A percentile compares a stretch with the other conserved stretches of the same genome.
Evolutionary conservation across 2,888 invertebrate genomes (phyloP).

Genomic region (Chrysodeixis includens): DNA sequence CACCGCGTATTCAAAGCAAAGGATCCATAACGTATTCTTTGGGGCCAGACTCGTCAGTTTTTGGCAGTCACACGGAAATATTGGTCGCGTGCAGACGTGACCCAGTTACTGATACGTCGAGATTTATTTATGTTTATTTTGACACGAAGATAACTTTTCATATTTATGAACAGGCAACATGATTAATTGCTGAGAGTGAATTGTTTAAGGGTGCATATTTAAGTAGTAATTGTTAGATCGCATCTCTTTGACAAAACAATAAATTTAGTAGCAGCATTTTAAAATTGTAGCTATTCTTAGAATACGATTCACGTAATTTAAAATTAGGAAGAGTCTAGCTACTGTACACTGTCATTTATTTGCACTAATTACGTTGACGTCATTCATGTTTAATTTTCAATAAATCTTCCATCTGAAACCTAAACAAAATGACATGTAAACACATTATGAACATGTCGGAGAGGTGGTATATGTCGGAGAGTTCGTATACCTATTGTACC

Average conservation of each 20-base stretch:
- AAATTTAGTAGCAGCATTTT: not conserved
- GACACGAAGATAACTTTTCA: constrained; percentile 17
- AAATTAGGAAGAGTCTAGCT: not conserved
- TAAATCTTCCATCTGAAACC: not conserved
- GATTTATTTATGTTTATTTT: constrained; percentile 41
- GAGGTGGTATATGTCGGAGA: too few relatives aligned
- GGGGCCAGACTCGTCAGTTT: constrained; percentile 21
- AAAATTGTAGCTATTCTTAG: too few relatives aligned
- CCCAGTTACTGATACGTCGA: constrained; percentile 28
- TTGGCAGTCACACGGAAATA: constrained; percentile 36
- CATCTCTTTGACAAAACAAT: not conserved
- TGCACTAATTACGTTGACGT: not conserved
- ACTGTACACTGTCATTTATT: not conserved
- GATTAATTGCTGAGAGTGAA: not conserved
- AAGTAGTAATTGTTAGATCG: not conserved
- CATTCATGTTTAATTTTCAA: not conserved
- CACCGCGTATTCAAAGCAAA: constrained; percentile 47
- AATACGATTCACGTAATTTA: too few relatives aligned
- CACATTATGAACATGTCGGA: not conserved
- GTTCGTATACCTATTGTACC: too few relatives aligned
- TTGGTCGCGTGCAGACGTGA: constrained; percentile 42
- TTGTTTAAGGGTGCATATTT: constrained; percentile 3
- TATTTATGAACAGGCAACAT: constrained; percentile 1
- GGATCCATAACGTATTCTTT: constrained; percentile 46
- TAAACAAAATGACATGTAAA: constrained; percentile 3